Base-by-base conservation (phyloP, 2,888 invertebrate species). In the Eupeodes latifasciatus region DNA sequence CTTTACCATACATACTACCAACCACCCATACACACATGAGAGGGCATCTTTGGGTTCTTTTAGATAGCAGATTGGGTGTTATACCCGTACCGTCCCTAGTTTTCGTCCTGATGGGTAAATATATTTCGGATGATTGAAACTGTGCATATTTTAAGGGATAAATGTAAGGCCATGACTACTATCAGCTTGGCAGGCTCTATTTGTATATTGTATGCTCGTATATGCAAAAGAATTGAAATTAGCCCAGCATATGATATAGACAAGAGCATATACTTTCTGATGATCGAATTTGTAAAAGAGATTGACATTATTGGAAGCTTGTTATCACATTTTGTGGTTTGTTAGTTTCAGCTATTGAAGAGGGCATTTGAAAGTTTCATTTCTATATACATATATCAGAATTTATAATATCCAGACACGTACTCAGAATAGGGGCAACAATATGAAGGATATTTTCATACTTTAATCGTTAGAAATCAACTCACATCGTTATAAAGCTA, bases 231-330 rank as follows among this genome's bases (percentile, higher is more conserved):
- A 55, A 47, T 66, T 74, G 44, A 59, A 84, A 84, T 84, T 84
- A 84, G 87, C 84, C 59, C 74, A 75, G 49, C 78, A 62, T 67
- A 72, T 74, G 77, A 72, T 75, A 74, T 67, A 66, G 84, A 79
- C 79, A 83, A 76, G 55, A 77, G 78, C 81, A 77, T 16, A 59
- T 74, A 83, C 87, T 81, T 84, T 81, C 81, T 67, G 81, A 81
- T 88, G 87, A 88, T 88, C 84, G 87, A 88, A 88, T 88, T 88
- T 88, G 87, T 81, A 81, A 84, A 81, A 84, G 87, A 88, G 87
- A 88, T 88, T 88, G 84, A 84, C 87, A 75, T 81, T 88, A 88
- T 88, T 88, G 84, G 81, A 88, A 84, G 84, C 74, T 72, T 88
- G 81, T 88, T 84, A 88, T 88, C 84, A 84, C 72, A 81, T 88